phyloP scores from a whole-genome alignment of 2,113 vertebrate species.

The Corythornis cristatus region DNA sequence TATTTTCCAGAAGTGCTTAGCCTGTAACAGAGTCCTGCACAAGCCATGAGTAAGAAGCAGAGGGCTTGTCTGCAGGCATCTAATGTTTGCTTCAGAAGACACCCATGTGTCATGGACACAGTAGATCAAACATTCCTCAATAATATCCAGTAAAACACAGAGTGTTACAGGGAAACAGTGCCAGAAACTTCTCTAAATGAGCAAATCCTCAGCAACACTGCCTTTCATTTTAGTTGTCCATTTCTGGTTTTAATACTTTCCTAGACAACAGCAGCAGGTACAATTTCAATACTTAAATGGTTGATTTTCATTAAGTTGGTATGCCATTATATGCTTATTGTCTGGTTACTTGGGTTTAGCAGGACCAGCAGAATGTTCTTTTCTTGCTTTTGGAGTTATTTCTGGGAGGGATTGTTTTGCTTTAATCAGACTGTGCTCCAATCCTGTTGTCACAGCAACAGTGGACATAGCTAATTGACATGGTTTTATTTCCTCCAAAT shows the following conservation, averaged over 20 bases:
- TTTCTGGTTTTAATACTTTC: background rate
- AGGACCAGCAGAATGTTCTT: background rate
- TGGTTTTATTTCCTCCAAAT: background rate
- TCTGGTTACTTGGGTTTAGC: background rate
- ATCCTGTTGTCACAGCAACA: constrained; percentile 72
- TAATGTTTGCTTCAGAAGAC: background rate
- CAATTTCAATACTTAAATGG: background rate
- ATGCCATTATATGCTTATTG: background rate
- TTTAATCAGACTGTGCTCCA: constrained; percentile 42
- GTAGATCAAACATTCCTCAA: background rate
- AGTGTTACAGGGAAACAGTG: background rate
- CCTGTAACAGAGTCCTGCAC: background rate
- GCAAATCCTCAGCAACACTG: background rate
- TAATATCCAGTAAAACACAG: background rate
- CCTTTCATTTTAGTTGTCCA: background rate
- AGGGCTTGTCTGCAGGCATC: background rate
- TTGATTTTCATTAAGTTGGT: background rate
- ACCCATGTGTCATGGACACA: background rate
- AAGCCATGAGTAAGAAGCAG: background rate
- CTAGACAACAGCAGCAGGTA: background rate
- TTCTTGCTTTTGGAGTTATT: background rate
- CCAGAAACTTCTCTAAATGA: background rate
- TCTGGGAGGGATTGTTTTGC: background rate
- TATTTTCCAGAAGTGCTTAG: background rate
- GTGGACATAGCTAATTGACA: constrained; percentile 44